Percentiles rank a stretch among this genome's conserved stretches.
Conservation (phyloP, 2,113 vertebrate genomes). For the Ifrita kowaldi region DNA sequence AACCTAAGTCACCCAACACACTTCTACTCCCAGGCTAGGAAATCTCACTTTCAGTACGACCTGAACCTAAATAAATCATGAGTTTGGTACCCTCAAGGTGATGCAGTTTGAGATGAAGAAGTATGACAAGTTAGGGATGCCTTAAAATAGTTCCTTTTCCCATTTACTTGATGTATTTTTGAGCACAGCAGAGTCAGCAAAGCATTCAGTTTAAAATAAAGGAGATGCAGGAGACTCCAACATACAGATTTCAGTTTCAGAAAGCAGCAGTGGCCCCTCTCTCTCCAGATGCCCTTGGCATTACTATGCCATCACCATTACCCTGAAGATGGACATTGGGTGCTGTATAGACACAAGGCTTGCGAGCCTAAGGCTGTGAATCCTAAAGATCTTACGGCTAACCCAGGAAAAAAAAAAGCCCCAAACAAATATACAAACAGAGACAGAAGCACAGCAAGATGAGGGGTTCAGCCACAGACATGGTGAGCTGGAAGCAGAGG, state of each 20-base stretch:
- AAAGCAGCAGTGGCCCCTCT: not conserved
- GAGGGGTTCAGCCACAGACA: not conserved
- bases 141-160: not conserved
- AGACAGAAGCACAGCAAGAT: not conserved
- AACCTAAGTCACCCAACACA: not conserved
- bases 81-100: not conserved
- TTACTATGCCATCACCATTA: not conserved
- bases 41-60: not conserved
- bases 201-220: not conserved
- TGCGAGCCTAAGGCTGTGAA: not conserved
- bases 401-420: not conserved
- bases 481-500: not conserved
- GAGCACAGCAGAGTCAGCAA: not conserved
- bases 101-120: not conserved
- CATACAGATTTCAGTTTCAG: not conserved
- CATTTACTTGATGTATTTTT: not conserved
- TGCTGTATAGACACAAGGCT: not conserved
- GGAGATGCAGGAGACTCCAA: not conserved
- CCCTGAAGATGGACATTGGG: not conserved
- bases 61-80: not conserved
- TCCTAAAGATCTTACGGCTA: not conserved
- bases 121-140: not conserved
- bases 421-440: not conserved
- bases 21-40: not conserved
- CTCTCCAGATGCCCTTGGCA: not conserved